Conservation (phyloP, 2,113 vertebrate species). For the Edolisoma coerulescens region DNA sequence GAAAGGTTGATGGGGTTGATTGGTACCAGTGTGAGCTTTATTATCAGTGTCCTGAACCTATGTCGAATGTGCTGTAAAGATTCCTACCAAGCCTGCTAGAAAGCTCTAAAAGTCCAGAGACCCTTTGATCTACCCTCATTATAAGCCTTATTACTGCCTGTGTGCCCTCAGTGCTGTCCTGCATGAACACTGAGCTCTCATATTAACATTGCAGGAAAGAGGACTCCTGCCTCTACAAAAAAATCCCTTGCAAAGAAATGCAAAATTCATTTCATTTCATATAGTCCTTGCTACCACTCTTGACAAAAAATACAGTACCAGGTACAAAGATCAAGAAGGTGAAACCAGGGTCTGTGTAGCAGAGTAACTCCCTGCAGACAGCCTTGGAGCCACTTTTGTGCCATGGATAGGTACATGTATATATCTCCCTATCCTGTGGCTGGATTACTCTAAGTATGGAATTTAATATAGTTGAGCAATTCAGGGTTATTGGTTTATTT, state of each 20-base stretch:
- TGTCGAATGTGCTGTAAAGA: background rate
- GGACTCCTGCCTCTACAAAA: background rate
- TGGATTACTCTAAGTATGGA: background rate
- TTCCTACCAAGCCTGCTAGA: background rate
- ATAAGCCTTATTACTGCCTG: background rate
- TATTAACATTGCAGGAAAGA: background rate
- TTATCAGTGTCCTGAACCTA: background rate
- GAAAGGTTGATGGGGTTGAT: background rate
- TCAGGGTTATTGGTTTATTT: background rate
- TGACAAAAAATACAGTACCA: background rate
- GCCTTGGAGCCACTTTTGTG: background rate
- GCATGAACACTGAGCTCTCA: background rate
- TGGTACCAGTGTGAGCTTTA: background rate
- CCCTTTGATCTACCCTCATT: background rate
- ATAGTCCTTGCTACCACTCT: background rate
- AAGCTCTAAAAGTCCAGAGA: background rate
- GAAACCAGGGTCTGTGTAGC: background rate
- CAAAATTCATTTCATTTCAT: background rate
- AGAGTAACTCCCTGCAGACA: background rate
- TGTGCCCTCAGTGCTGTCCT: background rate
- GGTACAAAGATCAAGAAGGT: background rate
- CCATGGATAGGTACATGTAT: background rate
- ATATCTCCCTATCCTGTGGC: background rate
- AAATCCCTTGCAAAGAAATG: background rate
- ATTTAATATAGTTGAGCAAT: background rate